Conservation (phyloP, 1,140 invertebrate species). For the Calliphora vicina region DNA sequence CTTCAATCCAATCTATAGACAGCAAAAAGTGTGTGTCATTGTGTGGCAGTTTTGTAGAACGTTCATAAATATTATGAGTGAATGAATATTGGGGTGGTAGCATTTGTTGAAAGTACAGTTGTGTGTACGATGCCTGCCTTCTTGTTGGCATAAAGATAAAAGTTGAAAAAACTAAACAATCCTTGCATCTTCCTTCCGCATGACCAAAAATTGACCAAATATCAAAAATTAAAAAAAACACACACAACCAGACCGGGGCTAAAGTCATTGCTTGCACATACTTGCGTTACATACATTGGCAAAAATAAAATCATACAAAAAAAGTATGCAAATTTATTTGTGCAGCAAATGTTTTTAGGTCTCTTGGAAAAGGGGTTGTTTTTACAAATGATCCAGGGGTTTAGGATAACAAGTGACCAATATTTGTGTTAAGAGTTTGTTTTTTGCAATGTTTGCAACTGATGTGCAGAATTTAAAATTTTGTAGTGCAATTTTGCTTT, state of each 20-base stretch:
- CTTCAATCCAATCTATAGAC: not conserved
- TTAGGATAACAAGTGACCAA: not conserved
- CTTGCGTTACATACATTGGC: not conserved
- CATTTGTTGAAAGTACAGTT: not conserved
- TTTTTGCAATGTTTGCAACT: not conserved
- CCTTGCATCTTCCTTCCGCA: not conserved
- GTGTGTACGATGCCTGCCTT: not conserved
- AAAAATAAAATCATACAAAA: not conserved
- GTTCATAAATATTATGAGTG: not conserved
- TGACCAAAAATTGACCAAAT: conserved; percentile 1
- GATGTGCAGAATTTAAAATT: not conserved
- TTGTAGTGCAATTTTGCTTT: not conserved
- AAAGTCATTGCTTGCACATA: not conserved
- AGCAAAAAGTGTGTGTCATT: too few species aligned
- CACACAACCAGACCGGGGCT: not conserved
- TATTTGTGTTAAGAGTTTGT: not conserved
- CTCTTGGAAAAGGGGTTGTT: not conserved
- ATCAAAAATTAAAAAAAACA: not conserved
- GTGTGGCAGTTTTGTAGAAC: not conserved
- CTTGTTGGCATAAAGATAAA: not conserved
- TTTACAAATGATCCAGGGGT: not conserved
- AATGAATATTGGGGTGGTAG: not conserved
- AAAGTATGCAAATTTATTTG: not conserved
- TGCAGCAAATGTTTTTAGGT: not conserved
- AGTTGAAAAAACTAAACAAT: not conserved